Conservation (phyloP, 2,888 invertebrate species). For the Drosophila colorata region DNA sequence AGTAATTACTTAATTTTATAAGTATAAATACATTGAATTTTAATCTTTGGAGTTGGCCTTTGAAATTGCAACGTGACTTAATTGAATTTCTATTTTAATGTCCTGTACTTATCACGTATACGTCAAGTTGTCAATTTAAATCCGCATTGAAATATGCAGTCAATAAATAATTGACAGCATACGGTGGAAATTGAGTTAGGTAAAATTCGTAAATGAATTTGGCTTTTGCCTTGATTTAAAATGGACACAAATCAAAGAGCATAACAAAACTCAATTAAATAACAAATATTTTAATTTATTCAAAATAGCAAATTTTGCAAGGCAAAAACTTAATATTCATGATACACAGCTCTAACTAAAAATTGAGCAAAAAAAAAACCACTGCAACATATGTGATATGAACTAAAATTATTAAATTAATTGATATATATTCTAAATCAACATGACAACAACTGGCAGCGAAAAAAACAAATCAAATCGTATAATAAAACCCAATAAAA, state of each 20-base stretch:
- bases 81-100: conserved; percentile 11
- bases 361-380: conserved; percentile 38
- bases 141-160: conserved; percentile 8
- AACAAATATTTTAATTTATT: background rate
- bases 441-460: conserved; percentile 35
- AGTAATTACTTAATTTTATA: no score
- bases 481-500: conserved; percentile 15
- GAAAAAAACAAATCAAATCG: conserved; percentile 27
- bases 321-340: conserved; percentile 46
- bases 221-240: conserved; percentile 21
- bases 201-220: background rate
- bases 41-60: background rate
- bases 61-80: background rate
- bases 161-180: conserved; percentile 10
- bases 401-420: conserved; percentile 39
- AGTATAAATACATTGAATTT: background rate
- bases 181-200: background rate
- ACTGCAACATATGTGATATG: conserved; percentile 75
- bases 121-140: conserved; percentile 9
- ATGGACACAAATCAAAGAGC: conserved; percentile 36
- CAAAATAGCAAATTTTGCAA: conserved; percentile 27
- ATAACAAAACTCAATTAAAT: background rate
- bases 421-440: conserved; percentile 48
- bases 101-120: conserved; percentile 1
- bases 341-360: conserved; percentile 6